Evolutionary conservation across 2,113 vertebrate species (phyloP).

Genomic region (Elachura formosa): DNA sequence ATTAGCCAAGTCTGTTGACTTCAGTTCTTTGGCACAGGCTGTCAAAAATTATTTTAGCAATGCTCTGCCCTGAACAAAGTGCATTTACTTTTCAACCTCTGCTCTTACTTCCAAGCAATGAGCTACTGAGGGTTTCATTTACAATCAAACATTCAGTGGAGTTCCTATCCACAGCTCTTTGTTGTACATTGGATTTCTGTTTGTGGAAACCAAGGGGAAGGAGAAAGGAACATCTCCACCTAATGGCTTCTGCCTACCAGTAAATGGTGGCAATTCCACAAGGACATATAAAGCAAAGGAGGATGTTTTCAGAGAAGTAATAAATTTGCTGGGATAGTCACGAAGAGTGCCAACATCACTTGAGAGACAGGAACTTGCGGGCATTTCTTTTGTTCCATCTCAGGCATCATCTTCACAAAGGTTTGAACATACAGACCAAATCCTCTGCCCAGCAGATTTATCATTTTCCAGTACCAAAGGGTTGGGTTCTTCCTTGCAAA

Average conservation of each 20-base stretch:
- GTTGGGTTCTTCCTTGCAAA: neutral
- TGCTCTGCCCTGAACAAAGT: conserved; percentile 59
- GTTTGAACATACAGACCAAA: neutral
- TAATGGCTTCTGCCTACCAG: conserved; percentile 50
- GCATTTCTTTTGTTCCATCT: conserved; percentile 3
- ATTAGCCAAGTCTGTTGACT: conserved; percentile 66
- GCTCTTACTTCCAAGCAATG: conserved; percentile 69
- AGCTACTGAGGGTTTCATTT: conserved; percentile 61
- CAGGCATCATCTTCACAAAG: fast-evolving
- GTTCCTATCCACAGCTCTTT: conserved; percentile 43
- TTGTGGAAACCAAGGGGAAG: conserved; percentile 16
- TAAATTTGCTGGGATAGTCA: conserved; percentile 29
- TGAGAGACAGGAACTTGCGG: conserved; percentile 4
- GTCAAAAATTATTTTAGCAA: conserved; percentile 67
- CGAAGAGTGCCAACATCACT: neutral
- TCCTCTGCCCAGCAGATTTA: neutral
- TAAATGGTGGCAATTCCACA: conserved; percentile 32
- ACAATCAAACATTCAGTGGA: conserved; percentile 51
- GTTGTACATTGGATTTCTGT: neutral
- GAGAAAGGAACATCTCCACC: neutral
- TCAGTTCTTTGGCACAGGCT: conserved; percentile 68
- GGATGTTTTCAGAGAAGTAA: conserved; percentile 42
- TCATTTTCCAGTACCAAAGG: neutral
- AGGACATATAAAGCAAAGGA: conserved; percentile 9
- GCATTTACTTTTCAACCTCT: conserved; percentile 67